A percentile compares a stretch with the other conserved stretches of the same genome.
These are phyloP conservation scores for Plutella xylostella DNA, from an alignment of 2,888 invertebrate species.

Conservation along the genomic window DNA sequence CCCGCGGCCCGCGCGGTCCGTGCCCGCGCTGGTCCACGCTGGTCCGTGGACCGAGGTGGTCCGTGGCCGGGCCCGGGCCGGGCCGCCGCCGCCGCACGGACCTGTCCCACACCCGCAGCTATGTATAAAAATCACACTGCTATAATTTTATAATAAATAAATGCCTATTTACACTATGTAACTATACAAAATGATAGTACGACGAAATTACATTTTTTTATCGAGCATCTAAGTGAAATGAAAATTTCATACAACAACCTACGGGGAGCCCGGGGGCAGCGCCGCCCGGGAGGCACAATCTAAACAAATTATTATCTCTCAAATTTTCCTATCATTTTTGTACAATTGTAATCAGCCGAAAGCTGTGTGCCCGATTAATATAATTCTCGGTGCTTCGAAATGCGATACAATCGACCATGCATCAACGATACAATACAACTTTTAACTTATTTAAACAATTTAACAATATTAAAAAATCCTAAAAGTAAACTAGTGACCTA, in stretches of 20 bases:
- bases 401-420: constrained; percentile 57
- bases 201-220: constrained; percentile 61
- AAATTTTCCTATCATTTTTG: constrained; percentile 52
- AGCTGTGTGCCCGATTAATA: constrained; percentile 58
- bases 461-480: constrained; percentile 62
- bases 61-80: too few relatives aligned
- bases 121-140: constrained; percentile 67
- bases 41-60: too few relatives aligned
- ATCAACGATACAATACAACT: constrained; percentile 62
- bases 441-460: constrained; percentile 67
- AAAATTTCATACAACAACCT: constrained; percentile 57
- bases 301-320: constrained; percentile 20
- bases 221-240: constrained; percentile 61
- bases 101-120: constrained; percentile 61
- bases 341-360: constrained; percentile 62
- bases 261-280: too few relatives aligned
- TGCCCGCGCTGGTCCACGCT: too few relatives aligned
- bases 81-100: too few relatives aligned
- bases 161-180: constrained; percentile 71
- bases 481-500: constrained; percentile 61
- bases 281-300: constrained; percentile 2
- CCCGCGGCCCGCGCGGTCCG: too few relatives aligned
- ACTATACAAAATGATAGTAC: constrained; percentile 69
- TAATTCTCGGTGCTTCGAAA: constrained; percentile 51
- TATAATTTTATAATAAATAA: constrained; percentile 70